Evolutionary conservation across 2,113 vertebrate species (phyloP).

Genomic region (Coptodon bakossiorum): DNA sequence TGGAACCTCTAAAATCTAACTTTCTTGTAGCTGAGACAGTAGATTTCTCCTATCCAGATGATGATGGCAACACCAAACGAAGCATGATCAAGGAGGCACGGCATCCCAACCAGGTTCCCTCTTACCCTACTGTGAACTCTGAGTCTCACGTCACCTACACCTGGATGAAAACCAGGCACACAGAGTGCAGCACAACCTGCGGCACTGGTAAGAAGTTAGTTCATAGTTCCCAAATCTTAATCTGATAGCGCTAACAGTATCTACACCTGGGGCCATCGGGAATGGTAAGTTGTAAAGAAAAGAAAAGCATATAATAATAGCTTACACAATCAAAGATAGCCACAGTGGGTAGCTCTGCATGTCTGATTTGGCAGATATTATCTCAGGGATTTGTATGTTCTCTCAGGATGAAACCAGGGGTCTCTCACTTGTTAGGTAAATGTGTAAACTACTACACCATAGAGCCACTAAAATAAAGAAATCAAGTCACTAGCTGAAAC

Average conservation of each 20-base stretch:
- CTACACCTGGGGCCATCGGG: background rate
- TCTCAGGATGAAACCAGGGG: background rate
- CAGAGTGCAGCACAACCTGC: slow-evolving; percentile 61
- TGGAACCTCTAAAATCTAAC: background rate
- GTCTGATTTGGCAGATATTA: background rate
- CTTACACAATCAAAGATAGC: background rate
- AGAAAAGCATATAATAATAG: background rate
- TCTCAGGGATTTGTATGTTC: background rate
- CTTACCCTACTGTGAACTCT: background rate
- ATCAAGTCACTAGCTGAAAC: background rate
- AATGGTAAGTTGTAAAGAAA: background rate
- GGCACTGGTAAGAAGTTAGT: slow-evolving; percentile 49
- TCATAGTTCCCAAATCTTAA: background rate
- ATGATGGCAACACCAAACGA: slow-evolving; percentile 10
- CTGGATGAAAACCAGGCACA: slow-evolving; percentile 42
- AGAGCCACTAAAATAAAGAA: background rate
- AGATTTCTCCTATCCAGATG: background rate
- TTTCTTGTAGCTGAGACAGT: slow-evolving; percentile 8
- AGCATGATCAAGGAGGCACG: slow-evolving; percentile 10
- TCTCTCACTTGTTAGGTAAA: background rate
- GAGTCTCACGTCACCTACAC: slow-evolving; percentile 14
- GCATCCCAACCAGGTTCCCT: slow-evolving; percentile 33
- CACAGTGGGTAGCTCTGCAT: background rate
- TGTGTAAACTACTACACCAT: background rate
- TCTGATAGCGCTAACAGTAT: background rate